phyloP scores from a whole-genome alignment of 2,113 vertebrate species.

The Xiphophorus hellerii region DNA sequence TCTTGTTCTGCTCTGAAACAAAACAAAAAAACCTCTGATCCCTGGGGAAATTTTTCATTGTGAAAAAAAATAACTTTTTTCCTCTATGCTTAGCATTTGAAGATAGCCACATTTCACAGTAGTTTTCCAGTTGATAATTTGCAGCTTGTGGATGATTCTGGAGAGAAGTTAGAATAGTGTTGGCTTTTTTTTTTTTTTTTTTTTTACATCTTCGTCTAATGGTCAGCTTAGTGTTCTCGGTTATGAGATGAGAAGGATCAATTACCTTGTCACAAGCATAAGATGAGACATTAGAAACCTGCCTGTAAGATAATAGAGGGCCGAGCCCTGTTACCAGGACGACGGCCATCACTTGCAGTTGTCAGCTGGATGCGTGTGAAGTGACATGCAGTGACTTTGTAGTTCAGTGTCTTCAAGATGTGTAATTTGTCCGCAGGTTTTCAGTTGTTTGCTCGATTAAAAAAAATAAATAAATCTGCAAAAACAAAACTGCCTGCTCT shows the following conservation, averaged over 20 bases:
- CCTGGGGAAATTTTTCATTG: background rate
- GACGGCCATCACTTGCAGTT: constrained; percentile 36
- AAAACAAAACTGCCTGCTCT: background rate
- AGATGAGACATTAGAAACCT: constrained; percentile 25
- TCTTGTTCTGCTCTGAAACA: background rate
- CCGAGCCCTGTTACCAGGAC: constrained; percentile 43
- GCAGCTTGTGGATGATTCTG: background rate
- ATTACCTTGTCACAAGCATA: constrained; percentile 20
- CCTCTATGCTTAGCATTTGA: no score
- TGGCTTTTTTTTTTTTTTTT: background rate
- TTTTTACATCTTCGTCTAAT: constrained; percentile 13
- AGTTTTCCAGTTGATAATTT: background rate
- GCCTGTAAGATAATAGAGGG: constrained; percentile 9
- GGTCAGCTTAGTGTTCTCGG: constrained; percentile 27
- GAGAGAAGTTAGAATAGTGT: constrained; percentile 22
- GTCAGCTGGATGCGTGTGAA: constrained; percentile 33
- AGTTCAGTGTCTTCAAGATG: constrained; percentile 16
- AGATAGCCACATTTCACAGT: background rate
- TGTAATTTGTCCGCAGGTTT: background rate
- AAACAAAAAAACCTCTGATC: constrained; percentile 2
- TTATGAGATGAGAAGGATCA: constrained; percentile 34
- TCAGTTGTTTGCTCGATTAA: no score
- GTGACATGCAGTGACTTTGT: constrained; percentile 32
- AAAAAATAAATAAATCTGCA: no score
- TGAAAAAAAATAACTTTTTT: background rate